A percentile compares a stretch with the other conserved stretches of the same genome.
These are phyloP conservation scores for mouse (Mus musculus) DNA, from an alignment of 2,113 vertebrate genomes.

Conservation along the genomic window DNA sequence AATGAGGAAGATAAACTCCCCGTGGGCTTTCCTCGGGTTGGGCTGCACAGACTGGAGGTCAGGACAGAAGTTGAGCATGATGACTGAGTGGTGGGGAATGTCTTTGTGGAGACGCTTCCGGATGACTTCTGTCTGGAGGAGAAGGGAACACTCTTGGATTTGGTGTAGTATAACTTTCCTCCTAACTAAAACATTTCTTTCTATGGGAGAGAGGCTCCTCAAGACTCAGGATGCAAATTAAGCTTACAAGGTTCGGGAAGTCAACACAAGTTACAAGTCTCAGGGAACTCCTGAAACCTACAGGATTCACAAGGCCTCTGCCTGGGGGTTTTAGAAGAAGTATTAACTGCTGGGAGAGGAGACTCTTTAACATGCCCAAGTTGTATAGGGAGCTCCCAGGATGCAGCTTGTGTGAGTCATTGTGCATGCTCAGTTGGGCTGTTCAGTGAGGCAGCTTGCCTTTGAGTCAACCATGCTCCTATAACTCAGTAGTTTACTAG, in stretches of 20 bases:
- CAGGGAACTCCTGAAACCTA: neutral
- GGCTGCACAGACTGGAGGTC: conserved; percentile 90
- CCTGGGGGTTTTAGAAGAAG: neutral
- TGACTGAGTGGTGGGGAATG: conserved; percentile 94
- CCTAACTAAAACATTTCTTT: neutral
- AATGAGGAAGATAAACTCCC: conserved; percentile 97
- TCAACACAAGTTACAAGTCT: neutral
- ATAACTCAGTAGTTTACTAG: neutral
- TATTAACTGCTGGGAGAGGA: neutral
- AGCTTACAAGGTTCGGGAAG: neutral
- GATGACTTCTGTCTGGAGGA: conserved; percentile 92
- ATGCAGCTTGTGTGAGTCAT: neutral
- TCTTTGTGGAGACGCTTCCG: conserved; percentile 96
- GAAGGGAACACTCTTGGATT: conserved; percentile 45
- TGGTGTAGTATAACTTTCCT: neutral
- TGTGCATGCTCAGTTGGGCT: neutral
- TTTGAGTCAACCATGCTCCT: neutral
- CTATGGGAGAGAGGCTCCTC: neutral
- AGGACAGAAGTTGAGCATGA: conserved; percentile 98
- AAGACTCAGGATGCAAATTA: neutral
- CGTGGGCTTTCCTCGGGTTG: conserved; percentile 89
- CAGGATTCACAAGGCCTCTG: neutral
- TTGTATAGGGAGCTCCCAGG: neutral
- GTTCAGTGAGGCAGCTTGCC: neutral
- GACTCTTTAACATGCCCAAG: neutral